Evolutionary conservation across 2,113 vertebrate species (phyloP).

Genomic region (Dicaeum eximium): DNA sequence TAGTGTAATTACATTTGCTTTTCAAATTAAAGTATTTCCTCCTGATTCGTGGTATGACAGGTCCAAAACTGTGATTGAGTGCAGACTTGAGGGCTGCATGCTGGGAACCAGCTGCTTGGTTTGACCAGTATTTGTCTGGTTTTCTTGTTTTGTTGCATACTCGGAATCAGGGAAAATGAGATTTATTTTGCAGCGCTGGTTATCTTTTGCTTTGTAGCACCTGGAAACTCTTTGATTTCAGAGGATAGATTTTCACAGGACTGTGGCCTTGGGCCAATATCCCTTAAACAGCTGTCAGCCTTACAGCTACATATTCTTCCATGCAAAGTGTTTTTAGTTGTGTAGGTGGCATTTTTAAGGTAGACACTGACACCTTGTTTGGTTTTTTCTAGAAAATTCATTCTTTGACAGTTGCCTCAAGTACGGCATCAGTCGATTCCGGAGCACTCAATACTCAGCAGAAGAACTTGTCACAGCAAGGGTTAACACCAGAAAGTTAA

Average conservation of each 20-base stretch:
- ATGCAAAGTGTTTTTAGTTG: background rate
- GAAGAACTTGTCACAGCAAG: background rate
- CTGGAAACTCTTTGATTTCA: background rate
- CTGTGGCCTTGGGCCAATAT: background rate
- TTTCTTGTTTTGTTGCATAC: background rate
- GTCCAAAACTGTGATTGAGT: background rate
- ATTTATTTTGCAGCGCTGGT: background rate
- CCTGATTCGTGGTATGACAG: background rate
- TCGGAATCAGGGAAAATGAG: background rate
- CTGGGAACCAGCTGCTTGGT: background rate
- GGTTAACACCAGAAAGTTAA: no score
- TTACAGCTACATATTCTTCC: background rate
- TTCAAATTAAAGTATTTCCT: conserved; percentile 35
- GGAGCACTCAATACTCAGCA: background rate
- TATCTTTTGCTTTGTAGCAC: background rate
- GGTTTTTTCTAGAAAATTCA: background rate
- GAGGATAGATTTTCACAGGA: background rate
- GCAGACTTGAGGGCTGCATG: background rate
- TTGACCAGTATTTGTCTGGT: background rate
- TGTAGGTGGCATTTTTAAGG: background rate
- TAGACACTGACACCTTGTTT: background rate
- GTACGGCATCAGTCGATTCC: accelerated
- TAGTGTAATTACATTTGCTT: conserved; percentile 6
- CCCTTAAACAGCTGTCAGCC: background rate
- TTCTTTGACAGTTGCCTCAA: background rate